Percentiles rank a stretch among this genome's conserved stretches.
phyloP scores from a whole-genome alignment of 2,888 invertebrate genomes.

The Spilosoma lubricipeda region DNA sequence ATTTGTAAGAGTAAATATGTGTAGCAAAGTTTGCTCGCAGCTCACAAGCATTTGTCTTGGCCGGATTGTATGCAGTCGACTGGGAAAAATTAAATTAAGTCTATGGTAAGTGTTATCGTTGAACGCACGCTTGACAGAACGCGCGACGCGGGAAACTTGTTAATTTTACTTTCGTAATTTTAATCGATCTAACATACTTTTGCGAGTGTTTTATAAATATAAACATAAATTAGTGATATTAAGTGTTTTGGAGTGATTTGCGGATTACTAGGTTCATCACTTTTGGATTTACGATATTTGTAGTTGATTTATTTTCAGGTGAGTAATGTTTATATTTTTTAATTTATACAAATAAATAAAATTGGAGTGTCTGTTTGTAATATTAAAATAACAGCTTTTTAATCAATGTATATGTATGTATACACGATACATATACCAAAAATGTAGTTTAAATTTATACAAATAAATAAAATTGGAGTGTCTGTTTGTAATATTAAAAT shows the following conservation, averaged over 20 bases:
- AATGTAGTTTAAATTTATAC: no score
- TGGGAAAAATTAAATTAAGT: conserved; percentile 59
- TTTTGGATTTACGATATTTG: conserved; percentile 19
- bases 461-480: no score
- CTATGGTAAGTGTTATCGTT: conserved; percentile 58
- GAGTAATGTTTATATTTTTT: not conserved
- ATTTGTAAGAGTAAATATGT: conserved; percentile 57
- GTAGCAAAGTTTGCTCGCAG: conserved; percentile 53
- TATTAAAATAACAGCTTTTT: no score
- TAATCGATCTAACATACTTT: conserved; percentile 20
- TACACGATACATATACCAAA: no score
- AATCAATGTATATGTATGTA: no score
- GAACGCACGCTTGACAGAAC: conserved; percentile 53
- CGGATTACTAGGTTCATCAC: conserved; percentile 9
- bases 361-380: no score
- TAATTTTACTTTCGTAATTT: conserved; percentile 40
- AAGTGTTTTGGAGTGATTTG: conserved; percentile 12
- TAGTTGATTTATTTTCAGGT: conserved; percentile 17
- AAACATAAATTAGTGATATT: conserved; percentile 6
- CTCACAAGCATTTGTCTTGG: conserved; percentile 59
- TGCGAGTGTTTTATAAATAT: conserved; percentile 36
- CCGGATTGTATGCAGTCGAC: conserved; percentile 43
- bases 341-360: no score
- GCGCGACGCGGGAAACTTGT: conserved; percentile 53
- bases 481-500: no score